phyloP scores from a whole-genome alignment of 2,113 vertebrate species.

The Naja naja region DNA sequence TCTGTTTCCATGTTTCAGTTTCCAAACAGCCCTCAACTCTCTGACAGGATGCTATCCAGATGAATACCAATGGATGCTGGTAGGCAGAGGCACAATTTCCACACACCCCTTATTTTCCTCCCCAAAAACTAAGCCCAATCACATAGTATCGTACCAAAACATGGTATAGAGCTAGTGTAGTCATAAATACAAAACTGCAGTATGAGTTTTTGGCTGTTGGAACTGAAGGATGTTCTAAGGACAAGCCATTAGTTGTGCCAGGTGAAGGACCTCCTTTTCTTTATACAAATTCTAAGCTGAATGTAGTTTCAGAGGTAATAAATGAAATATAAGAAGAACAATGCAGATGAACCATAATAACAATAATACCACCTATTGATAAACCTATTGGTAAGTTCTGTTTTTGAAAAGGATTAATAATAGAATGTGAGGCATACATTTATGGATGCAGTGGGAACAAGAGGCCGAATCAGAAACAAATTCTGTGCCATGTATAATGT shows the following conservation, averaged over 20 bases:
- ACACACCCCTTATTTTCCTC: no score
- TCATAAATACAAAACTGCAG: neutral
- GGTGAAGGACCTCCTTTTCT: no score
- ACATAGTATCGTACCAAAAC: no score
- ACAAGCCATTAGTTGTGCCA: neutral
- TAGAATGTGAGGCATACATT: neutral
- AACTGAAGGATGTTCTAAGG: neutral
- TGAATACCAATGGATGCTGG: no score
- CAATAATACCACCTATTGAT: neutral
- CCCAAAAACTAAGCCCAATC: no score
- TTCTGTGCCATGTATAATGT: slow-evolving; percentile 5
- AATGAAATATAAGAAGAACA: neutral
- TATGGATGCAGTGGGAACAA: neutral
- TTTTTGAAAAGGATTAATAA: slow-evolving; percentile 8
- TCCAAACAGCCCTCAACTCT: no score
- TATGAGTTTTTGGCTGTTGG: neutral
- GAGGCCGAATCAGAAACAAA: neutral
- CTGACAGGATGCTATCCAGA: no score
- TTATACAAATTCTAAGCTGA: neutral
- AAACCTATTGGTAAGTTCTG: neutral
- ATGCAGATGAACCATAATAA: neutral
- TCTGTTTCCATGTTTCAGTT: no score
- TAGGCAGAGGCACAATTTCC: no score
- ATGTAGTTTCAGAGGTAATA: neutral
- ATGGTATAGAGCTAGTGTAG: neutral